Base-by-base conservation (phyloP, 2,113 vertebrate genomes). In the Megalops atlanticus region DNA sequence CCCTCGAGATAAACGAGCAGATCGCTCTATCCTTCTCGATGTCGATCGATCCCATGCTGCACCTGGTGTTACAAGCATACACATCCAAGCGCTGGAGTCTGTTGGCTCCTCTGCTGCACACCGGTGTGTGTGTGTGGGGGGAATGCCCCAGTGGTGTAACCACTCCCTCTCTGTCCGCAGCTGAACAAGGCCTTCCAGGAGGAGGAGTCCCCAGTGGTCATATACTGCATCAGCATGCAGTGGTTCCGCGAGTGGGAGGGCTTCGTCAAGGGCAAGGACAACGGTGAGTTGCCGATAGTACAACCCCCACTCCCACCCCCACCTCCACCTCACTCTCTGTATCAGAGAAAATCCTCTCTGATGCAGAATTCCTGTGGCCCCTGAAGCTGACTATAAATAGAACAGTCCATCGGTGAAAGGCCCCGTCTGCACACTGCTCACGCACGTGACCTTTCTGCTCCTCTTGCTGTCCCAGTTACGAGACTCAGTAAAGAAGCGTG, bases 161-260 rank as follows among this genome's bases (percentile, higher is more conserved):
- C 39, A 76, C 76, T 69, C 39, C 43, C 54, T 83, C 84, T 80
- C 81, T 83, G 76, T 81, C 80, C 87, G 77, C 88, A 99, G 98
- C 95, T 99, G 85, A 99, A 99, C 89, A 98, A 97, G 94, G 97
- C 97, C 79, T 99, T 99, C 91, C 98, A 99, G 90, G 97, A 99
- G 91, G 97, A 99, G 87, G 97, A 98, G 88, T 96, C 97, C 86
- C 96, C 97, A 12, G 94, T 96, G 79, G 95, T 95, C 31, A 99
- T 99, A 89, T 98, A 97, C 90, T 99, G 97, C 89, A 99, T 99
- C 93, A 99, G 97, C 93, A 99, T 99, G 98, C 97, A 98, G 74
- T 99, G 98, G 98, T 99, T 99, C 90, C 95, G 98, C 87, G 98
- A 99, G 88, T 99, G 98, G 98, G 98, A 99, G 90, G 96, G 94